Conservation (phyloP, 2,888 invertebrate species). For the Schizotus pectinicornis region DNA sequence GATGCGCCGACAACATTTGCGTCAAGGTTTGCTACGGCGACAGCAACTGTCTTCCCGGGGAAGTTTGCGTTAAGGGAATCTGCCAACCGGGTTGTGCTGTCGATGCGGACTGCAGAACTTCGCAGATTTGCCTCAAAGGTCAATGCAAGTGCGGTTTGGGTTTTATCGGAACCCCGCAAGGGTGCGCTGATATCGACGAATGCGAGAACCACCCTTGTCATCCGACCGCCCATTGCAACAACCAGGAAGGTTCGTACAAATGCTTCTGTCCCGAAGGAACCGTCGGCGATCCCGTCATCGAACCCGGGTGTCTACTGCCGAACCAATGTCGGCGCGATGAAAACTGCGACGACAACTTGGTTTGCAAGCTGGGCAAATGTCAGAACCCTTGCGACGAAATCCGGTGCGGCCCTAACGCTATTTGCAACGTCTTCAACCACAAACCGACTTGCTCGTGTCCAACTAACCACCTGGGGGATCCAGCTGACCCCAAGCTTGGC, state of each 20-base stretch:
- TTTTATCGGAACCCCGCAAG: conserved; percentile 73
- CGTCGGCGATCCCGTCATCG: conserved; percentile 73
- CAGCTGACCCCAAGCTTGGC: conserved; percentile 75
- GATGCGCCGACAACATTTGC: conserved; percentile 79
- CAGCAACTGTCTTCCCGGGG: conserved; percentile 88
- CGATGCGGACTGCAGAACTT: conserved; percentile 79
- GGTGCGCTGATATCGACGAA: conserved; percentile 85
- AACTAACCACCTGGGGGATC: conserved; percentile 82
- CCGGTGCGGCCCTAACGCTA: conserved; percentile 78
- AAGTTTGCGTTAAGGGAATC: conserved; percentile 80
- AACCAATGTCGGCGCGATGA: conserved; percentile 76
- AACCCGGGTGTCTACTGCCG: conserved; percentile 79
- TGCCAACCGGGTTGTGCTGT: conserved; percentile 84
- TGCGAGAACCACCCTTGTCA: conserved; percentile 82
- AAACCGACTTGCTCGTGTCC: conserved; percentile 78
- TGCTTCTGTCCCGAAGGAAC: conserved; percentile 81
- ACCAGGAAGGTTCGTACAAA: conserved; percentile 79
- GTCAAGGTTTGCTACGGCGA: conserved; percentile 88
- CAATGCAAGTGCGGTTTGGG: conserved; percentile 81
- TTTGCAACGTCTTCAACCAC: conserved; percentile 77
- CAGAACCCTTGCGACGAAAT: conserved; percentile 78
- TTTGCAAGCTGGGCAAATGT: conserved; percentile 79
- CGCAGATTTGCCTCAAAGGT: conserved; percentile 76
- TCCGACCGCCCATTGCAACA: conserved; percentile 77
- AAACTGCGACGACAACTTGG: conserved; percentile 77